phyloP scores from a whole-genome alignment of 2,797 vertebrate genomes.

The Anguilla megastoma region DNA sequence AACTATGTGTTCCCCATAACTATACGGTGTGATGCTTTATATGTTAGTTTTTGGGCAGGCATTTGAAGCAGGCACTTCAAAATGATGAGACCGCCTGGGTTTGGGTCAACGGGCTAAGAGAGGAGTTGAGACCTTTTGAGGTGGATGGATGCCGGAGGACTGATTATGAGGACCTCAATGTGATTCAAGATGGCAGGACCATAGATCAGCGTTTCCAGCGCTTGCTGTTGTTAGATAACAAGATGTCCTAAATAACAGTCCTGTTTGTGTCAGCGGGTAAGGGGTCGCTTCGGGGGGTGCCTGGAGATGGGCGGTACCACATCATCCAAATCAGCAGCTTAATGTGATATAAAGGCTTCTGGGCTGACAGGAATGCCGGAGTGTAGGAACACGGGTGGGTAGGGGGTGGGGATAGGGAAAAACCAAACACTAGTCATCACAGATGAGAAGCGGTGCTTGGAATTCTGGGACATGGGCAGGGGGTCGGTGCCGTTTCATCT shows the following conservation, averaged over 20 bases:
- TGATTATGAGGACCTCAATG: not conserved
- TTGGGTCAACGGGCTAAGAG: not conserved
- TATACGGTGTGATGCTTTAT: not conserved
- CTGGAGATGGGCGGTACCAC: not conserved
- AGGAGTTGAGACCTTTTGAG: not conserved
- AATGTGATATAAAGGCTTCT: not conserved
- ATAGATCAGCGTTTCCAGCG: not conserved
- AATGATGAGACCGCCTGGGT: not conserved
- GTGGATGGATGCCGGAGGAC: not conserved
- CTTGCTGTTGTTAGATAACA: not conserved
- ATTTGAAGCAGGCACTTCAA: not conserved
- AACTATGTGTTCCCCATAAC: not conserved
- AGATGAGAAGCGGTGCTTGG: not conserved
- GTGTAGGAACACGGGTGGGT: not conserved
- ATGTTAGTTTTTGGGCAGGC: not conserved
- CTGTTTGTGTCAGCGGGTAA: not conserved
- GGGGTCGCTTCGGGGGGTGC: not conserved
- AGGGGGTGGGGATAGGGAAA: not conserved
- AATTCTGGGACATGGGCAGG: not conserved
- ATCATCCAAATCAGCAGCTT: not conserved
- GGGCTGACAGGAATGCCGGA: not conserved
- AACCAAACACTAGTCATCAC: not conserved
- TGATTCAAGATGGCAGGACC: not conserved
- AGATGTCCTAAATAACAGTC: not conserved
- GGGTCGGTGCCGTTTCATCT: not conserved